Evolutionary conservation across 2,797 vertebrate genomes (phyloP).

Genomic region (Cephalopachus bancanus): DNA sequence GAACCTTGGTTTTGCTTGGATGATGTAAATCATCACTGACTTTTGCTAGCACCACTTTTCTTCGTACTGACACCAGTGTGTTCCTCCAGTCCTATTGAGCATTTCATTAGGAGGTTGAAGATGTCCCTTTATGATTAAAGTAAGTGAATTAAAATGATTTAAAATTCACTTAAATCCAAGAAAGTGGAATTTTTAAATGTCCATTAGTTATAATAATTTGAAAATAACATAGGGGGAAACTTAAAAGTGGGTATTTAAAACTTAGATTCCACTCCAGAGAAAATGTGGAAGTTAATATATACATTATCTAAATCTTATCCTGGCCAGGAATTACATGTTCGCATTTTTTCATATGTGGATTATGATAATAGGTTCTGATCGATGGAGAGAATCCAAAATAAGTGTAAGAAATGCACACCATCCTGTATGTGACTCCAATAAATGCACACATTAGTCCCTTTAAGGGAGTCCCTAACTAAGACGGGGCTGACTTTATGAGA

Average conservation of each 20-base stretch:
- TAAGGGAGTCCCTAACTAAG: background rate
- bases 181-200: slow-evolving; percentile 9
- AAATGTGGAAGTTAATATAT: slow-evolving; percentile 44
- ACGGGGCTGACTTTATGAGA: background rate
- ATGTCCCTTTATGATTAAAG: slow-evolving; percentile 23
- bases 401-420: background rate
- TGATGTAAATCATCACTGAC: slow-evolving; percentile 37
- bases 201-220: slow-evolving; percentile 58
- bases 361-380: background rate
- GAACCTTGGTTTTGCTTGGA: slow-evolving; percentile 18
- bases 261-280: background rate
- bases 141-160: slow-evolving; percentile 60
- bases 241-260: slow-evolving; percentile 32
- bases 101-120: slow-evolving; percentile 62
- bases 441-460: background rate
- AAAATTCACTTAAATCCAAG: slow-evolving; percentile 52
- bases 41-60: slow-evolving; percentile 47
- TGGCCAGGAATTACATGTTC: background rate
- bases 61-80: background rate
- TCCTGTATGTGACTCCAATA: background rate
- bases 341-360: slow-evolving; percentile 7
- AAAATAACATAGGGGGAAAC: slow-evolving; percentile 41
- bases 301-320: background rate
- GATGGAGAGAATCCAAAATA: slow-evolving; percentile 10
- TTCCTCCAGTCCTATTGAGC: slow-evolving; percentile 47